A percentile compares a stretch with the other conserved stretches of the same genome.
Evolutionary conservation across 2,888 invertebrate species (phyloP).

Genomic region (Opisthograptis luteolata): DNA sequence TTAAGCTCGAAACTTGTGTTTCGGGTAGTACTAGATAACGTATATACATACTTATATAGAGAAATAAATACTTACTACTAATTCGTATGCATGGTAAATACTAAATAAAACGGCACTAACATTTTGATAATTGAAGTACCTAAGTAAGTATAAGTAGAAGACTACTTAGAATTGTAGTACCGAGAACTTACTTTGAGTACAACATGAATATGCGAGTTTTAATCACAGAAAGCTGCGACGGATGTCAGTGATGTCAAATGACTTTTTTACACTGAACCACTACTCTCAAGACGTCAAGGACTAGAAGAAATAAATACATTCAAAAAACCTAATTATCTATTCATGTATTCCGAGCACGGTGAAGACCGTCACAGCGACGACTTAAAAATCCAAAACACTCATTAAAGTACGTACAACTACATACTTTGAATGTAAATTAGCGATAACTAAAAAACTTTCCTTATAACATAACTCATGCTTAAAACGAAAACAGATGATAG

Average conservation of each 20-base stretch:
- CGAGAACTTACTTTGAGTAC: too few relatives aligned
- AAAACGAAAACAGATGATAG: constrained; percentile 56
- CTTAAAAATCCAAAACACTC: constrained; percentile 59
- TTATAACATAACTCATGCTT: constrained; percentile 46
- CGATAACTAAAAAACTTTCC: constrained; percentile 51
- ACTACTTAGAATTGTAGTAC: too few relatives aligned
- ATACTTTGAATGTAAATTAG: constrained; percentile 74
- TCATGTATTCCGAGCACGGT: constrained; percentile 71
- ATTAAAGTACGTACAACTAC: constrained; percentile 57
- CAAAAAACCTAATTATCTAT: constrained; percentile 63
- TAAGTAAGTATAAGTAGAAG: too few relatives aligned
- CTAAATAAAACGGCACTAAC: too few relatives aligned
- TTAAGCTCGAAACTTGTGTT: too few relatives aligned
- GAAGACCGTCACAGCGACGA: constrained; percentile 54
- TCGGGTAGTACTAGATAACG: too few relatives aligned
- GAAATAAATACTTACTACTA: too few relatives aligned
- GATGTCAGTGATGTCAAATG: constrained; percentile 45
- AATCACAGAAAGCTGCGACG: too few relatives aligned
- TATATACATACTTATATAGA: too few relatives aligned
- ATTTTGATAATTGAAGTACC: too few relatives aligned
- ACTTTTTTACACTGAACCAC: constrained; percentile 42
- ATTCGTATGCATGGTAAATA: too few relatives aligned
- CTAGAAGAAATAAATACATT: constrained; percentile 54
- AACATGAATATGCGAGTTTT: too few relatives aligned
- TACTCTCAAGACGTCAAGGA: constrained; percentile 34